Percentiles rank a stretch among this genome's conserved stretches.
These are phyloP conservation scores for Adela reaumurella DNA, from an alignment of 2,888 invertebrate genomes.

Conservation along the genomic window DNA sequence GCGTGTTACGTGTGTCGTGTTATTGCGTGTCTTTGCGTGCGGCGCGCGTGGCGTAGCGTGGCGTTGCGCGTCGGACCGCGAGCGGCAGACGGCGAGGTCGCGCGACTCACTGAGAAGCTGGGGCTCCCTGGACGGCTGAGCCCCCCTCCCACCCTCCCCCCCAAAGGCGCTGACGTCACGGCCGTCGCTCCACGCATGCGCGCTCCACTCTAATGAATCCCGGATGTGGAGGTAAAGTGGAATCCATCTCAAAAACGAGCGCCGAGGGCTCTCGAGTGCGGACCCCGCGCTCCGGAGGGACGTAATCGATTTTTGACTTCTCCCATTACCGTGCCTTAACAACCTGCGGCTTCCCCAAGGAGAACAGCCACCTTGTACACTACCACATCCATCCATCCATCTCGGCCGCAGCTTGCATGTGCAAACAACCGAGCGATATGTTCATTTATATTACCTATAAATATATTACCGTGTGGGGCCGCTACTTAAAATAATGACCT, in stretches of 20 bases:
- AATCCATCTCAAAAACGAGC: constrained; percentile 38
- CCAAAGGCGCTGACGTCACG: constrained; percentile 11
- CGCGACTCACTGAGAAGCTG: constrained; percentile 40
- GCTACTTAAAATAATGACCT: no score
- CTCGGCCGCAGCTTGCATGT: no score
- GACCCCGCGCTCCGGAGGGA: constrained; percentile 49
- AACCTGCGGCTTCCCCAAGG: neutral
- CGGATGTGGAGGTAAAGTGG: constrained; percentile 1
- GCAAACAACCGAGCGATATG: no score
- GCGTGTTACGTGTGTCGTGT: no score
- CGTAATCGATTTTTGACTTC: constrained; percentile 49
- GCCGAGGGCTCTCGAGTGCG: constrained; percentile 46
- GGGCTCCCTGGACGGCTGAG: constrained; percentile 27
- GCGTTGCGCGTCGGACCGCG: no score
- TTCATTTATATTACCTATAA: no score
- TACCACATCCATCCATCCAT: no score
- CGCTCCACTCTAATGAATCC: constrained; percentile 20
- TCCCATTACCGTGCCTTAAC: neutral
- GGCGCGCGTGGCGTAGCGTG: constrained; percentile 30
- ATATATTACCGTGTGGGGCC: no score
- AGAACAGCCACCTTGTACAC: no score
- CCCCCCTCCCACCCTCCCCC: neutral
- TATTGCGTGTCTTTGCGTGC: constrained; percentile 24
- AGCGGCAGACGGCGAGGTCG: constrained; percentile 35
- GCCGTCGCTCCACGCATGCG: constrained; percentile 43